Percentiles rank a stretch among this genome's conserved stretches.
phyloP scores from a whole-genome alignment of 2,113 vertebrate genomes.

The Hystrix cristata region DNA sequence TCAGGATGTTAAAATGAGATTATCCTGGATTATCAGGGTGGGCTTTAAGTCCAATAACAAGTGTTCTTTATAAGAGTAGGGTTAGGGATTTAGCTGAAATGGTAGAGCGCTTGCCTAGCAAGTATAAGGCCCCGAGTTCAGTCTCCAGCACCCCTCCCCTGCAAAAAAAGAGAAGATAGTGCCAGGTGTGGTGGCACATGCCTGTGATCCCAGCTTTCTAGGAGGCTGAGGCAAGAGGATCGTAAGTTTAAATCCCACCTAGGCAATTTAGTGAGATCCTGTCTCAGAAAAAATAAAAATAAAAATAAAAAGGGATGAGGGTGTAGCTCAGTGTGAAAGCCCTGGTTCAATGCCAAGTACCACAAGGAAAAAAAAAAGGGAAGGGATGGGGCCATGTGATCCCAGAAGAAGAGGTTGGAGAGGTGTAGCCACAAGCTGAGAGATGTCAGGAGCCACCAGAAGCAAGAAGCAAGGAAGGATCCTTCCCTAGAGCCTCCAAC shows the following conservation, averaged over 20 bases:
- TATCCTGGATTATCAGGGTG: neutral
- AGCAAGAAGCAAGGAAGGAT: neutral
- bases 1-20: neutral
- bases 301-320: neutral
- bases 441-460: neutral
- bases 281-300: neutral
- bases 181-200: neutral
- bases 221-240: neutral
- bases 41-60: neutral
- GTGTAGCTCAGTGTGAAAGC: neutral
- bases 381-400: neutral
- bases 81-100: neutral
- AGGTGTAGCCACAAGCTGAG: no score
- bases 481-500: neutral
- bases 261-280: neutral
- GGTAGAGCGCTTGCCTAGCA: no score
- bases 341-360: neutral
- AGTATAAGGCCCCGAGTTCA: no score
- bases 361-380: no score
- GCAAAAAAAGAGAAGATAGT: neutral
- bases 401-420: neutral
- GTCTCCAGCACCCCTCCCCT: no score
- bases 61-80: neutral
- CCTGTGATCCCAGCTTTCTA: neutral
- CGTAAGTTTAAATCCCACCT: neutral